Conservation (phyloP, 2,113 vertebrate genomes). For the Cyanoderma ruficeps region DNA sequence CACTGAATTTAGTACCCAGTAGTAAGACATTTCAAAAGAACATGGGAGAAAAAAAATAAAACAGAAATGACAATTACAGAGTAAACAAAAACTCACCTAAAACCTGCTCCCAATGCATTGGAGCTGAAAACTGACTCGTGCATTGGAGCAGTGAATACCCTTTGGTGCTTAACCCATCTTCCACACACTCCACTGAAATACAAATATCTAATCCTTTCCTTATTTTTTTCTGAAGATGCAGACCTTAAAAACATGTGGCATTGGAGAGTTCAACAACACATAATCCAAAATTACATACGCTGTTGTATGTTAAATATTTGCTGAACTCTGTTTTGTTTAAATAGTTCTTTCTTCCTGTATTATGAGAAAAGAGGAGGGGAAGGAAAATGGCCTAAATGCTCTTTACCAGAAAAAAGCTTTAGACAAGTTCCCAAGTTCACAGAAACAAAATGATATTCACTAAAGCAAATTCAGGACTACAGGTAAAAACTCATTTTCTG, state of each 20-base stretch:
- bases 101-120: not conserved
- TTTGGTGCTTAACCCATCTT: not conserved
- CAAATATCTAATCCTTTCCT: not conserved
- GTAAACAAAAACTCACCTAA: not conserved
- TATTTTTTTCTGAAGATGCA: not conserved
- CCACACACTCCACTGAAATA: not conserved
- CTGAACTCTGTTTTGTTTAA: not conserved
- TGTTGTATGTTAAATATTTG: not conserved
- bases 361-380: not conserved
- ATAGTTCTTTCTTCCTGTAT: not conserved
- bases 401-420: not conserved
- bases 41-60: rapidly evolving
- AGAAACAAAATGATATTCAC: not conserved
- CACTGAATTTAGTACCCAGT: not conserved
- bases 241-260: not conserved
- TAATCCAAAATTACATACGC: not conserved
- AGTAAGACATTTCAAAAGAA: not conserved
- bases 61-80: not conserved
- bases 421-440: not conserved
- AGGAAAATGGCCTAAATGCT: not conserved
- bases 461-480: not conserved
- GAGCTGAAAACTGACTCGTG: not conserved
- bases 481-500: not conserved
- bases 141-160: not conserved
- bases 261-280: rapidly evolving